Evolutionary conservation across 2,888 invertebrate genomes (phyloP).

Genomic region (Drosophila koepferae): DNA sequence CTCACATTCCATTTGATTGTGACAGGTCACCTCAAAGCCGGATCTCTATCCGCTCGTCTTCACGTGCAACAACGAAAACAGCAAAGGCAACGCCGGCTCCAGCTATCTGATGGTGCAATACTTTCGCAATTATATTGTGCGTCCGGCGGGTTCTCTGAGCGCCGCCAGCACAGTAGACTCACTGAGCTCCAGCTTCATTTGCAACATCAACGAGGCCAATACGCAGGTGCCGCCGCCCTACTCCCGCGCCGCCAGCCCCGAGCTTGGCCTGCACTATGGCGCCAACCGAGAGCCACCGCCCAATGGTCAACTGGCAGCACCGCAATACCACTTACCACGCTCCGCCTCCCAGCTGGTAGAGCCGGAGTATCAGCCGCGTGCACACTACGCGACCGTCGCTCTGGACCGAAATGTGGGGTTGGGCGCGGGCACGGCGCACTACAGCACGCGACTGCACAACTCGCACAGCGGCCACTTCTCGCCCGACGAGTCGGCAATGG

Average conservation of each 20-base stretch:
- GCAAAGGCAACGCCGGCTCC: slow-evolving; percentile 87
- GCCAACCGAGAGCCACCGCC: slow-evolving; percentile 25
- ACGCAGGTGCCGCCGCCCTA: slow-evolving; percentile 93
- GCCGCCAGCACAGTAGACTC: slow-evolving; percentile 95
- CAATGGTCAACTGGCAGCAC: slow-evolving; percentile 35
- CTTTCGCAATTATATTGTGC: slow-evolving; percentile 91
- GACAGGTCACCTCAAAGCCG: slow-evolving; percentile 93
- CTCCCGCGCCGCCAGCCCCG: slow-evolving; percentile 91
- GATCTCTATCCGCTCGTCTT: slow-evolving; percentile 94
- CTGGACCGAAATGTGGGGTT: slow-evolving; percentile 37
- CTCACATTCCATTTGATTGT: too few relatives aligned
- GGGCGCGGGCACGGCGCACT: slow-evolving; percentile 28
- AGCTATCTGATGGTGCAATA: slow-evolving; percentile 94
- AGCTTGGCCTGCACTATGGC: slow-evolving; percentile 85
- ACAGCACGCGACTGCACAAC: slow-evolving; percentile 65
- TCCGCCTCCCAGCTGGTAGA: slow-evolving; percentile 87
- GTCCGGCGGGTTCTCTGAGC: slow-evolving; percentile 91
- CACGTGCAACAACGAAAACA: slow-evolving; percentile 90
- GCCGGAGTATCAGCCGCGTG: slow-evolving; percentile 60
- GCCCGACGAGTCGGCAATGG: slow-evolving; percentile 58
- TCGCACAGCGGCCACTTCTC: slow-evolving; percentile 81
- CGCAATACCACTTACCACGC: slow-evolving; percentile 86
- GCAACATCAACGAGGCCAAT: slow-evolving; percentile 94
- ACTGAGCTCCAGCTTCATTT: slow-evolving; percentile 94
- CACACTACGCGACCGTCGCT: slow-evolving; percentile 55